These are phyloP conservation scores for Mesopsocus fuscifrons DNA, from an alignment of 2,888 invertebrate species.

Conservation along the genomic window DNA sequence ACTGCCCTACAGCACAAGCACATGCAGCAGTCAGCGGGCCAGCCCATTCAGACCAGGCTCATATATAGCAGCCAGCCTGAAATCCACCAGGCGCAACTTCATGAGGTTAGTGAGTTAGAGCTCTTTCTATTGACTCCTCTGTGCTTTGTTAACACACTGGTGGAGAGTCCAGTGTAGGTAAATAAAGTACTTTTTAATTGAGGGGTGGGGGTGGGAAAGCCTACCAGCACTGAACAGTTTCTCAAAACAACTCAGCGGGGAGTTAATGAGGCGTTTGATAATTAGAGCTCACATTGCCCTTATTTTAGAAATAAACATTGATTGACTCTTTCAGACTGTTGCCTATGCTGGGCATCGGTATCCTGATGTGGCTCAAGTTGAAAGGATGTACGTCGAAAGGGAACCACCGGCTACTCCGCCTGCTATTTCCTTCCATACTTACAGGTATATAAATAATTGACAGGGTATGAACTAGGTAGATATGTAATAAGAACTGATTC, in stretches of 20 bases:
- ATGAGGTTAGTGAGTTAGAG: slow-evolving; percentile 20
- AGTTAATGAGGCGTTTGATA: no score
- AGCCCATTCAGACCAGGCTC: slow-evolving; percentile 25
- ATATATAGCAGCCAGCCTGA: slow-evolving; percentile 55
- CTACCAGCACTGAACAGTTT: no score
- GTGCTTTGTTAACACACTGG: no score
- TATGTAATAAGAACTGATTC: no score
- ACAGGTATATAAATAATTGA: slow-evolving; percentile 20
- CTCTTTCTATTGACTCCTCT: no score
- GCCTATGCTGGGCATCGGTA: slow-evolving; percentile 19
- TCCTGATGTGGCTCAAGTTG: slow-evolving; percentile 21
- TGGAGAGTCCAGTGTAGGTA: no score
- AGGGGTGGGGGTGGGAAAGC: no score
- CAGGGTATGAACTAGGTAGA: no score
- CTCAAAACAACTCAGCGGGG: no score
- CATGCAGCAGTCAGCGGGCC: slow-evolving; percentile 21
- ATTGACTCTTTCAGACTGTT: slow-evolving; percentile 15
- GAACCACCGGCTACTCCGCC: slow-evolving; percentile 11
- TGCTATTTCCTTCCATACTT: slow-evolving; percentile 18
- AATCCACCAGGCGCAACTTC: slow-evolving; percentile 35
- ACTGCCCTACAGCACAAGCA: slow-evolving; percentile 79
- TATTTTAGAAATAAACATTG: no score
- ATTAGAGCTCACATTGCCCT: no score
- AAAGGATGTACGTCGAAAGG: slow-evolving; percentile 14
- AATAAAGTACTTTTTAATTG: no score